A percentile compares a stretch with the other conserved stretches of the same genome.
phyloP scores from a whole-genome alignment of 1,140 invertebrate species.

The Caenorhabditis tropicalis region DNA sequence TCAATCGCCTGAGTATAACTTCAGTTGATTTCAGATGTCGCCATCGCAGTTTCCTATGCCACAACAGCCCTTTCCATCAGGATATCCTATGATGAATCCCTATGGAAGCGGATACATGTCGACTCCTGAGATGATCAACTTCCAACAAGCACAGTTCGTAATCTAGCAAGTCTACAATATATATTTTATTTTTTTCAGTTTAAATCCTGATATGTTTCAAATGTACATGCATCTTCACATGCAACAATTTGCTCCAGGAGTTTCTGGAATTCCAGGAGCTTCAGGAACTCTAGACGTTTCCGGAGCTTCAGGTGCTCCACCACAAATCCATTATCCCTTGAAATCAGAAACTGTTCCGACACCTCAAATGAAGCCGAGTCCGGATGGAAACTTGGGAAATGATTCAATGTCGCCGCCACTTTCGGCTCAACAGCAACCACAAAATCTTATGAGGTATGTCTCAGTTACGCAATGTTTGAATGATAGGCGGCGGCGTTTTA shows the following conservation, averaged over 20 bases:
- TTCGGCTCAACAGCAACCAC: background rate
- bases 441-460: background rate
- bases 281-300: background rate
- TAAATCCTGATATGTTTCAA: background rate
- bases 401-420: background rate
- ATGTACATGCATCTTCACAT: background rate
- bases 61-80: background rate
- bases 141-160: background rate
- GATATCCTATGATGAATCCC: background rate
- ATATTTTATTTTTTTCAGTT: slow-evolving; percentile 8
- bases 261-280: background rate
- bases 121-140: background rate
- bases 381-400: background rate
- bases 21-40: background rate
- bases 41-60: background rate
- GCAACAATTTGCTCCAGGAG: background rate
- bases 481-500: background rate
- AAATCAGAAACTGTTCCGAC: too few species aligned
- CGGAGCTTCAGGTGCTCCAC: background rate
- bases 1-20: background rate
- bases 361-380: background rate
- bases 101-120: background rate
- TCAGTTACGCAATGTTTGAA: slow-evolving; percentile 27
- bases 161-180: too few species aligned
- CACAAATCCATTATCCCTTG: background rate